Evolutionary conservation across 2,888 invertebrate genomes (phyloP).

Genomic region (Anthoptus insignis): DNA sequence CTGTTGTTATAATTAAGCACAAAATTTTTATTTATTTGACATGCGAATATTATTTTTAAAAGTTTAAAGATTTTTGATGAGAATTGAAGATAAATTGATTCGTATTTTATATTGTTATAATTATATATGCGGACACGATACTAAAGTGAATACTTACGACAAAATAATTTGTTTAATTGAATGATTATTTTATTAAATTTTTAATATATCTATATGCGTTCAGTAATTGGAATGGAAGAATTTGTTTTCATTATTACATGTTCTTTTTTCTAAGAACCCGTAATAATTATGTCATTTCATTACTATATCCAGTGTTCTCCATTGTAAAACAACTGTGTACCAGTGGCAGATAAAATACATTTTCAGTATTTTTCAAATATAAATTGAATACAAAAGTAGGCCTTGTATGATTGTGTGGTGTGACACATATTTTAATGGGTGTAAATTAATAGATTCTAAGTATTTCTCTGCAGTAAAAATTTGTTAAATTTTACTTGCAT

Average conservation of each 20-base stretch:
- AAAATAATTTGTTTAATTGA: too few relatives aligned
- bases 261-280: conserved; percentile 24
- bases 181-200: too few relatives aligned
- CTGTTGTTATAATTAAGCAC: too few relatives aligned
- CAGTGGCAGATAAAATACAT: conserved; percentile 13
- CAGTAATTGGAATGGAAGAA: not conserved
- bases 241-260: conserved; percentile 19
- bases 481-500: too few relatives aligned
- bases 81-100: too few relatives aligned
- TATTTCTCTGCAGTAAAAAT: conserved; percentile 35
- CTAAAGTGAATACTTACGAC: too few relatives aligned
- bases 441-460: conserved; percentile 36
- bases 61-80: too few relatives aligned
- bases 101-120: too few relatives aligned
- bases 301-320: not conserved
- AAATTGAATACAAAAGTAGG: conserved; percentile 12
- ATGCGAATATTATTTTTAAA: too few relatives aligned
- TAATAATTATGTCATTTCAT: conserved; percentile 7
- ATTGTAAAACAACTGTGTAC: not conserved
- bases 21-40: too few relatives aligned
- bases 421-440: conserved; percentile 21
- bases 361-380: not conserved
- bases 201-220: too few relatives aligned
- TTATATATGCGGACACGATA: too few relatives aligned
- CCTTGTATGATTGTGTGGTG: conserved; percentile 31